Evolutionary conservation across 2,888 invertebrate genomes (phyloP), one percentile per base, ranked within the genome.

Genomic region (Hyppa rectilinea): DNA sequence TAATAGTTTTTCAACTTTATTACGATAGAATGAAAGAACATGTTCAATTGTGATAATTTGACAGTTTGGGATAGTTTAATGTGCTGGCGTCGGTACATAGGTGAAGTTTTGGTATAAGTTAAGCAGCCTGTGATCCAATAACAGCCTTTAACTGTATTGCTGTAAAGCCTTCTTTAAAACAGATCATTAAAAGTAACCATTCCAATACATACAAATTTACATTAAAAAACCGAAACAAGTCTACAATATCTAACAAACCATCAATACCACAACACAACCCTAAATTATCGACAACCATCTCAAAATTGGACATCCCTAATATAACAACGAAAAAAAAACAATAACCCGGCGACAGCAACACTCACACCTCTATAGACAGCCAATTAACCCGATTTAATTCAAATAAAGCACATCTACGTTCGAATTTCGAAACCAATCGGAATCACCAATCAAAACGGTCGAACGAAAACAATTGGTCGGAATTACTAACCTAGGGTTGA

Each of bases 381-480:
- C 78, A 72, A 81, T 75, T 68, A 75, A 66, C 56, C 55, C 58
- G 69, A 66, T 83, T 83, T 52, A 69, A 83, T 81, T 67, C 81
- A 70, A 65, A 81, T 76, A 75, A 81, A 84, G 77, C 47, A 64
- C 52, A 76, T 58, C 67, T 49, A 53, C 71, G 61, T 61, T 60
- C 67, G 65, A 71, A 68, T 56, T 55, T 64, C 69, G 67, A 69
- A 82, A 62, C 62, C 85, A 77, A 80, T 75, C 71, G 66, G 64
- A 67, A 79, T 85, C 78, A 68, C 75, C 78, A 82, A 83, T 83
- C 78, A 85, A 82, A 85, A 85, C 56, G 72, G 9, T 63, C 80
- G 71, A 71, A 60, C 52, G 70, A 77, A 84, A 79, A 77, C 80
- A 85, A 82, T 83, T 82, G 66, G 71, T 60, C 62, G 56, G 36